Conservation (phyloP, 2,113 vertebrate genomes). For the Muntiacus muntjak region DNA sequence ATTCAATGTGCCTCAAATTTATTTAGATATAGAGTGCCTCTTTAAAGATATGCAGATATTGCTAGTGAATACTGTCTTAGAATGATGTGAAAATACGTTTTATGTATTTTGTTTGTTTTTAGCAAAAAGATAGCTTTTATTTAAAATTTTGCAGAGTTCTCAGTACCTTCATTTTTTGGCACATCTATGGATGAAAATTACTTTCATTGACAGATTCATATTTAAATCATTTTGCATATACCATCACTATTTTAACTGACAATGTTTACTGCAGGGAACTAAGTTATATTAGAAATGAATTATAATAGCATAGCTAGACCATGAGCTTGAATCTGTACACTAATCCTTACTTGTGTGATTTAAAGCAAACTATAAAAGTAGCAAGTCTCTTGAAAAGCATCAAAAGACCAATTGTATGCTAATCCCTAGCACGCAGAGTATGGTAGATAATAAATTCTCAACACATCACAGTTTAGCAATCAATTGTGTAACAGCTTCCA, state of each 20-base stretch:
- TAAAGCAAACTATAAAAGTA: neutral
- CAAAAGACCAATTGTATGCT: neutral
- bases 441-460: neutral
- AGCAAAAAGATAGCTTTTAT: neutral
- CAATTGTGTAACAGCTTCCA: neutral
- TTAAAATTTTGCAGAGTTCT: neutral
- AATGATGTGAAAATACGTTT: neutral
- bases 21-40: neutral
- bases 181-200: neutral
- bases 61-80: neutral
- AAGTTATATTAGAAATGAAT: neutral
- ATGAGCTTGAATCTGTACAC: neutral
- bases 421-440: neutral
- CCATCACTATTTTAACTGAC: neutral
- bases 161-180: neutral
- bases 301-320: neutral
- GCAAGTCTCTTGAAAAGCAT: neutral
- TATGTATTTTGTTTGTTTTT: neutral
- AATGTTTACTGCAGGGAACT: neutral
- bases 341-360: neutral
- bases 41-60: neutral
- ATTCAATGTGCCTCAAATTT: neutral
- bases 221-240: neutral
- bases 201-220: neutral
- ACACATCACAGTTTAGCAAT: neutral